Base-by-base conservation (phyloP, 1,140 invertebrate genomes). In the Cyclargus thomasi region DNA sequence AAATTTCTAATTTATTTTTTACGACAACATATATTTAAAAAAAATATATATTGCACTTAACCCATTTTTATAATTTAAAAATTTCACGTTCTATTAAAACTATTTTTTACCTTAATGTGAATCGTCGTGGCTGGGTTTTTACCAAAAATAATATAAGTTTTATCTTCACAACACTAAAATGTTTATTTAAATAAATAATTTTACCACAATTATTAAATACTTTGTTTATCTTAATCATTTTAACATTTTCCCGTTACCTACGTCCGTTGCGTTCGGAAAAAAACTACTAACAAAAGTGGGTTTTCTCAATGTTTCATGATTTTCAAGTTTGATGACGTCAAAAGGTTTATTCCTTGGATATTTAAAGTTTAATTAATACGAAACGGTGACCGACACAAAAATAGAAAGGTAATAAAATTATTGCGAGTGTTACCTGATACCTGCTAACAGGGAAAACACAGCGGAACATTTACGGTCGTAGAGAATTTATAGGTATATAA, bases 301-400 rank as follows among this genome's bases (percentile, higher is more conserved):
- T 59, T 59, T 59, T 47, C 21, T 59, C 55, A 20, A 59, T 59
- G 8, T 59, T 59, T 59, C 55, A 18, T 59, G 55, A 59, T 59
- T 59, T 55, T 59, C 55, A 59, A 59, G 18, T 59, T 59, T 11
- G 4, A 11, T 59, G 55, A 20, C 55, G 55, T 59, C 10, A 59
- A 59, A 55, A 3, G 55, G 55, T 7, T 20, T 59, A 59, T 59
- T 59, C 55, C 55, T 18, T 20, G 18, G 18, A 6, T 7, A 59
- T 47, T 47, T 47, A 11, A 47, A 47, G 16, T 55, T 20, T 11
- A 59, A 10, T 18, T 18, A 7, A 59, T 1, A 20, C 5, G 0
- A 18, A 20, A 11, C 20, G 3, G 17, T 59, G 55, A 59, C 55
- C 18, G 21, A 59, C 10, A 59, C 0, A 47, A 47, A 47, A 47